Conservation (phyloP, 2,113 vertebrate genomes). For the Ibidorhyncha struthersii region DNA sequence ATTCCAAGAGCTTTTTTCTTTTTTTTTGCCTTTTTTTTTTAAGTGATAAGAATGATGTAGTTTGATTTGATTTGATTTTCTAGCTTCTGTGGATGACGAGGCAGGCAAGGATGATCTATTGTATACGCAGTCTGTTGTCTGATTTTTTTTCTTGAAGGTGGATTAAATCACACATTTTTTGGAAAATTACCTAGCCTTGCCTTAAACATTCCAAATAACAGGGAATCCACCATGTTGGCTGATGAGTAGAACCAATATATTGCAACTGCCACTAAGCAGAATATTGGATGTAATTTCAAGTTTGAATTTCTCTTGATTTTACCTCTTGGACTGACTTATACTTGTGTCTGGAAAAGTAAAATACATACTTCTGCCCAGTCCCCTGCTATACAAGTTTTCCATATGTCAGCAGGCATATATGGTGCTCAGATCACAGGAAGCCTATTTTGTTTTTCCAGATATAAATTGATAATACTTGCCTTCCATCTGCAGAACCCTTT, state of each 20-base stretch:
- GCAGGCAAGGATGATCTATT: not conserved
- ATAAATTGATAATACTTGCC: not conserved
- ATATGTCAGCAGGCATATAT: not conserved
- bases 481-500: not conserved
- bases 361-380: not conserved
- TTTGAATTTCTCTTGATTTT: not conserved
- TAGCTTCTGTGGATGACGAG: not conserved
- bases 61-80: not conserved
- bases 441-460: accelerated
- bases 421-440: not conserved
- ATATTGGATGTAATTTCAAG: not conserved
- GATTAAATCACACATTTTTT: not conserved
- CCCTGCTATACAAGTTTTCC: not conserved
- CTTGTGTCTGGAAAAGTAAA: not conserved
- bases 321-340: not conserved
- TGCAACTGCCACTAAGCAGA: not conserved
- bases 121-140: not conserved
- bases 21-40: not conserved
- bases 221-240: accelerated
- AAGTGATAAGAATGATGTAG: not conserved
- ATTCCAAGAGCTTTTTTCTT: not conserved
- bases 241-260: not conserved
- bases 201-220: not conserved
- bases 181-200: not conserved
- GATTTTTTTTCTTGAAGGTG: not conserved